Conservation (phyloP, 92 coral and sea anemone genomes). For the Porites rus region DNA sequence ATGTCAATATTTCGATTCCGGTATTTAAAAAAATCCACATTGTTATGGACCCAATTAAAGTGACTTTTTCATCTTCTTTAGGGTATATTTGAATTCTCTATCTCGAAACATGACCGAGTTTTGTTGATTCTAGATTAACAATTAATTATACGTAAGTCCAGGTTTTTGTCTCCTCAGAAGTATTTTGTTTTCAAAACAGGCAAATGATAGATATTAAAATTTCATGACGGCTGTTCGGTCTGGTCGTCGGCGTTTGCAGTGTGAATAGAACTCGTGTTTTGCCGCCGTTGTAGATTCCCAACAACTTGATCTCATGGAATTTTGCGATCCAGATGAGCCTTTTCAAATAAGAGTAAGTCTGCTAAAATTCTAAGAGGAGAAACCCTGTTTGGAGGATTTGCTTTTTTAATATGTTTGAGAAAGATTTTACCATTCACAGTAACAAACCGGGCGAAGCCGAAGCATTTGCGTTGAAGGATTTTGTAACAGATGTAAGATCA, state of each 20-base stretch:
- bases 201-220: constrained; percentile 80
- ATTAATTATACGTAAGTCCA: constrained; percentile 56
- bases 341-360: constrained; percentile 71
- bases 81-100: constrained; percentile 1
- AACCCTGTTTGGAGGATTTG: neutral
- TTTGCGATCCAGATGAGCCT: constrained; percentile 53
- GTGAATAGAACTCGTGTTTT: constrained; percentile 8
- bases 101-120: constrained; percentile 1
- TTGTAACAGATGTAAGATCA: neutral
- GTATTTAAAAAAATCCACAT: neutral
- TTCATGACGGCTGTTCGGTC: constrained; percentile 61
- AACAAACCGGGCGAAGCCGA: neutral
- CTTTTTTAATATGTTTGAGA: neutral
- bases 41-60: neutral
- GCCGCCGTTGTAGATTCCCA: neutral
- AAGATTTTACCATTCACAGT: neutral
- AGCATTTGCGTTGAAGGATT: neutral
- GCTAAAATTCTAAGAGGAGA: too few relatives aligned
- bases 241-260: constrained; percentile 14
- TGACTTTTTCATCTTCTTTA: neutral
- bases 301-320: constrained; percentile 36
- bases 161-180: constrained; percentile 62
- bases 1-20: neutral
- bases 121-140: constrained; percentile 45
- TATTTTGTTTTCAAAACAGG: constrained; percentile 76